Evolutionary conservation across 2,888 invertebrate genomes (phyloP), one percentile per base, ranked within the genome.

Genomic region (Ligdia adustata): DNA sequence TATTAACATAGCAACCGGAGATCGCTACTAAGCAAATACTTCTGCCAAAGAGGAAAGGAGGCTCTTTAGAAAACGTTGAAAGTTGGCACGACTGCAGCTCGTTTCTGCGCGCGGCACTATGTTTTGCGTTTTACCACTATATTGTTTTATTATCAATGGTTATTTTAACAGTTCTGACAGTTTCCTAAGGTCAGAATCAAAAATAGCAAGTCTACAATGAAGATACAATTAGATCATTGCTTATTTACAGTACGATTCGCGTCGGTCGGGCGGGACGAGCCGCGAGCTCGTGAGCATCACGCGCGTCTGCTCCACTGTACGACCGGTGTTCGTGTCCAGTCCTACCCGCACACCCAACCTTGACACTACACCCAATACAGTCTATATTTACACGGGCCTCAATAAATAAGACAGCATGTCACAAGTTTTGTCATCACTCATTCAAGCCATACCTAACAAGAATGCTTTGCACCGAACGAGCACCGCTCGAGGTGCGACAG

Each of bases 191-290:
- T 77, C 79, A 81, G 68, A 64, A 54, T 75, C 79, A 71, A 71
- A 85, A 88, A 87, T 88, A 87, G 82, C 78, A 47, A 72, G 69
- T 72, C 71, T 66, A 57, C 64, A 69, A 60, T 65, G 69, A 67
- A 68, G 60, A 71, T 80, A 86, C 81, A 85, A 88, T 89, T 89
- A 89, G 89, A 76, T 89, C 89, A 90, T 82, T 87, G 82, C 82
- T 84, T 88, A 89, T 88, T 89, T 87, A 83, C 80, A 81, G 83
- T 79, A 71, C 74, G 67, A 69, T 68, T 66, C 64, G 59, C 62
- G 55, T 50, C 57, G 45, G 50, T 57, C 64, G 50, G 70, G 57
- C 60, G 62, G 69, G 73, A 62, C 68, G 75, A 73, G 68, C 69
- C 72, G 68, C 13, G 35, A 37, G 29, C 29, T 37, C 42, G 42